Conservation (phyloP, 1,140 invertebrate species). For the Drosophila triauraria region DNA sequence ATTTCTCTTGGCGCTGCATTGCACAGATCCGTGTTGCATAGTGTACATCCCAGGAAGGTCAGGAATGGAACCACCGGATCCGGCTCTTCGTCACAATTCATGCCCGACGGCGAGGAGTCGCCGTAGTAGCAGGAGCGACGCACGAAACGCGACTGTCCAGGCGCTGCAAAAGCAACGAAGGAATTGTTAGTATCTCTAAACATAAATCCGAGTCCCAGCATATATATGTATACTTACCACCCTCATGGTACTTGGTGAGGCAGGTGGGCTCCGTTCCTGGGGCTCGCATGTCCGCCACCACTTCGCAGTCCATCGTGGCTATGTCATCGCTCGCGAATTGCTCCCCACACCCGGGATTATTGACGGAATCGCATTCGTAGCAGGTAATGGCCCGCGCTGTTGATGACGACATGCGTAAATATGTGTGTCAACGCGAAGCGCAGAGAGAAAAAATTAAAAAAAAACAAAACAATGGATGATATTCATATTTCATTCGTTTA, state of each 20-base stretch:
- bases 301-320: slow-evolving; percentile 68
- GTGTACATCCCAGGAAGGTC: slow-evolving; percentile 56
- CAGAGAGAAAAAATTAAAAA: not conserved
- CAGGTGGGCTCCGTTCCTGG: slow-evolving; percentile 59
- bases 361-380: slow-evolving; percentile 78
- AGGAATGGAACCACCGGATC: slow-evolving; percentile 64
- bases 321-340: slow-evolving; percentile 68
- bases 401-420: slow-evolving; percentile 67
- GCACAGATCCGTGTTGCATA: slow-evolving; percentile 68
- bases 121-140: slow-evolving; percentile 70
- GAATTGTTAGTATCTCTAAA: not conserved
- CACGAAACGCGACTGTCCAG: slow-evolving; percentile 53
- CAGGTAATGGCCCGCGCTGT: slow-evolving; percentile 71
- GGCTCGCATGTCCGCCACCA: slow-evolving; percentile 47
- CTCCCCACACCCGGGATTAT: slow-evolving; percentile 69
- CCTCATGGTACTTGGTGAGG: slow-evolving; percentile 69
- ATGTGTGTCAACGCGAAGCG: slow-evolving; percentile 61
- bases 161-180: slow-evolving; percentile 18
- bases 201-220: not conserved
- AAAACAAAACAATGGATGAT: slow-evolving; percentile 9
- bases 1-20: slow-evolving; percentile 30
- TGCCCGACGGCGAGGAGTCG: slow-evolving; percentile 41
- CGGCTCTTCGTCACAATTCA: slow-evolving; percentile 58
- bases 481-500: not conserved
- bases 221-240: slow-evolving; percentile 51